Evolutionary conservation across 1,140 invertebrate species (phyloP), one percentile per base, ranked within the genome.

Genomic region (Acromyrmex heyeri): DNA sequence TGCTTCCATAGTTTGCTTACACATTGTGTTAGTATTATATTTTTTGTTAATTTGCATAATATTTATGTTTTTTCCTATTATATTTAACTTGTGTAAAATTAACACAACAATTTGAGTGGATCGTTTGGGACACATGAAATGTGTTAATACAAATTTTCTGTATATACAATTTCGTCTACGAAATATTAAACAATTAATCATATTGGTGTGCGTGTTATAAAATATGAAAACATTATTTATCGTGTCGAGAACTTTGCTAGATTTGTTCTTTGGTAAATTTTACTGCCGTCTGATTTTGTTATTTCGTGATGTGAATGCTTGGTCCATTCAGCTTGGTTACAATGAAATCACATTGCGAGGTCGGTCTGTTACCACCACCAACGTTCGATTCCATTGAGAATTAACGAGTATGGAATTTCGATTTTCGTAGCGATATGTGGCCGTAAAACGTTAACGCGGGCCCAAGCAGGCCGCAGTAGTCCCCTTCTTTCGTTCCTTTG

Each of bases 361-460:
- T 55, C 67, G 62, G 24, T 62, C 50, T 8, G 78, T 10, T 59
- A 34, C 65, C 38, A 57, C 50, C 64, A 53, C 86, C 73, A 59
- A 44, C 73, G 85, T 91, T 93, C 91, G 93, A 94, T 94, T 92
- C 92, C 93, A 92, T 94, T 86, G 94, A 93, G 94, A 94, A 94
- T 94, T 93, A 94, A 94, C 91, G 91, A 88, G 92, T 91, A 93
- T 92, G 89, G 92, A 92, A 93, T 93, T 94, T 95, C 93, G 91
- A 94, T 93, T 94, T 93, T 92, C 90, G 86, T 86, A 87, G 91
- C 72, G 83, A 78, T 89, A 88, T 89, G 86, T 64, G 64, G 90
- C 88, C 89, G 91, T 93, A 93, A 94, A 94, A 93, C 90, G 93
- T 94, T 93, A 92, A 93, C 92, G 91, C 91, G 91, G 93, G 90